Conservation (phyloP, 2,113 vertebrate genomes). For the Tetrax tetrax region DNA sequence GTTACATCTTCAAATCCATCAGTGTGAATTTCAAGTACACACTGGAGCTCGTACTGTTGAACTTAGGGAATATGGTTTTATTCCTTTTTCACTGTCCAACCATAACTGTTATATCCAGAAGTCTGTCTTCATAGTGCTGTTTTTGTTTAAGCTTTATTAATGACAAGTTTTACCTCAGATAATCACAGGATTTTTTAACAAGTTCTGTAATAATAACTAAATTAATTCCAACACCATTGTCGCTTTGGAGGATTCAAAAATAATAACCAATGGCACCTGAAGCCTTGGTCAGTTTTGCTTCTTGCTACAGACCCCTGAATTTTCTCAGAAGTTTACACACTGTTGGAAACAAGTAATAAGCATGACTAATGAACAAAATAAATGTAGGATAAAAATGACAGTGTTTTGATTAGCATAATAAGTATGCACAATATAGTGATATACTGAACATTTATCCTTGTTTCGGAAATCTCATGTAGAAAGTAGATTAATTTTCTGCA, state of each 20-base stretch:
- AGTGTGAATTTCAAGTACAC: neutral
- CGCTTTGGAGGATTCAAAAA: neutral
- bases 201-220: neutral
- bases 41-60: neutral
- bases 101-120: neutral
- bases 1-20: neutral
- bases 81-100: neutral
- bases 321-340: neutral
- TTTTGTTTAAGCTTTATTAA: neutral
- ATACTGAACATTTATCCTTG: neutral
- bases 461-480: neutral
- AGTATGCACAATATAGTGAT: neutral
- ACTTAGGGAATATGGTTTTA: neutral
- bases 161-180: neutral
- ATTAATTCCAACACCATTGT: neutral
- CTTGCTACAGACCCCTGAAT: neutral
- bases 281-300: neutral
- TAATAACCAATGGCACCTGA: neutral
- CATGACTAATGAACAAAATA: neutral
- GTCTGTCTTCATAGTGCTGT: neutral
- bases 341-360: neutral
- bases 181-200: neutral
- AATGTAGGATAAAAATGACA: neutral
- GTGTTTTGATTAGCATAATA: neutral
- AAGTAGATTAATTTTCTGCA: neutral